These are phyloP conservation scores for Montipora capitata DNA, from an alignment of 92 coral and sea anemone species.

Conservation along the genomic window DNA sequence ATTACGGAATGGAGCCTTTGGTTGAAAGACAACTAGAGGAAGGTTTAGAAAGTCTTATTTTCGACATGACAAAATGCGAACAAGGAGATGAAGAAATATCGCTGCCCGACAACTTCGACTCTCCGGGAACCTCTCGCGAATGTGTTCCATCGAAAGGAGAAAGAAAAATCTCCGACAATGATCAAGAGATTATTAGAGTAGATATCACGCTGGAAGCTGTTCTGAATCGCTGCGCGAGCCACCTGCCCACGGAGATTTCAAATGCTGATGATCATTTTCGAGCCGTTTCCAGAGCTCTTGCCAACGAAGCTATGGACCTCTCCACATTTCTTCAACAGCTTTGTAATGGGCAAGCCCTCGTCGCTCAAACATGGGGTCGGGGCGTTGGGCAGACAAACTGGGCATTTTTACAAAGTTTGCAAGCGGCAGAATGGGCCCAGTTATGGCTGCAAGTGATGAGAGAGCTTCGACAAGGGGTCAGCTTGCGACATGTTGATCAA, in stretches of 20 bases:
- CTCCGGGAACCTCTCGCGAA: conserved; percentile 36
- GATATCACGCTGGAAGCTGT: conserved; percentile 79
- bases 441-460: conserved; percentile 95
- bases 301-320: conserved; percentile 85
- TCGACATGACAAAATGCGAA: conserved; percentile 90
- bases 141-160: conserved; percentile 57
- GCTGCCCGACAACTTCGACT: conserved; percentile 62
- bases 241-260: conserved; percentile 76
- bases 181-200: conserved; percentile 27
- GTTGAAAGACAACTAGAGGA: conserved; percentile 91
- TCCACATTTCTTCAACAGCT: conserved; percentile 89
- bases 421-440: conserved; percentile 95
- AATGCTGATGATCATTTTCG: conserved; percentile 83
- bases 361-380: conserved; percentile 85
- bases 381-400: conserved; percentile 91
- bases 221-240: conserved; percentile 81
- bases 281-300: conserved; percentile 91
- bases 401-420: conserved; percentile 87
- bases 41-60: conserved; percentile 80
- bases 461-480: conserved; percentile 88
- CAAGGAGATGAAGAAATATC: conserved; percentile 87
- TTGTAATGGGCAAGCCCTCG: conserved; percentile 84
- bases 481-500: conserved; percentile 82
- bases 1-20: conserved; percentile 88
- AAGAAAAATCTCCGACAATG: conserved; percentile 51